Percentiles rank a stretch among this genome's conserved stretches.
Evolutionary conservation across 2,797 vertebrate genomes (phyloP).

Genomic region (Pygocentrus nattereri): DNA sequence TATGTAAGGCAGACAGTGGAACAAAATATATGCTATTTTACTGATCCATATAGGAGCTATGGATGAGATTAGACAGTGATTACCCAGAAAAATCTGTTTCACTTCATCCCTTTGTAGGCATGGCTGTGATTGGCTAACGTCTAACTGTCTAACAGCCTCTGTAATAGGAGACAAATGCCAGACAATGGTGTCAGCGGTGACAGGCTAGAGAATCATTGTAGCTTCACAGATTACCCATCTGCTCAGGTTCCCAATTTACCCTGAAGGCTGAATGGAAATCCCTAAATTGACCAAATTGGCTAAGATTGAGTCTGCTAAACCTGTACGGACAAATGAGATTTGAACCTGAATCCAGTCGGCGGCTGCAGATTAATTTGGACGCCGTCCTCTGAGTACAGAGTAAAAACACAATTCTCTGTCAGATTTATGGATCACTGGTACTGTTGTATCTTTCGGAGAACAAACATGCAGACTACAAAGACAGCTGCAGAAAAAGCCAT

Average conservation of each 20-base stretch:
- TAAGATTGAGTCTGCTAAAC: slow-evolving; percentile 15
- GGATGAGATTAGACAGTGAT: slow-evolving; percentile 13
- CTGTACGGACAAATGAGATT: slow-evolving; percentile 24
- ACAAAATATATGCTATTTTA: too few relatives aligned
- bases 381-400: background rate
- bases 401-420: slow-evolving; percentile 10
- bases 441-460: background rate
- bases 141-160: slow-evolving; percentile 29
- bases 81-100: background rate
- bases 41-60: too few relatives aligned
- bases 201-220: background rate
- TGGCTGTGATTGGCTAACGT: slow-evolving; percentile 25
- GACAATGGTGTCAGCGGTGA: slow-evolving; percentile 7
- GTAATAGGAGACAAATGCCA: slow-evolving; percentile 23
- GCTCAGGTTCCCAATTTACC: slow-evolving; percentile 33
- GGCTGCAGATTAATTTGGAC: slow-evolving; percentile 11
- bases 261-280: slow-evolving; percentile 28
- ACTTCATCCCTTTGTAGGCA: slow-evolving; percentile 8
- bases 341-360: slow-evolving; percentile 6
- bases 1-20: too few relatives aligned
- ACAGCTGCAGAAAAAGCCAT: background rate
- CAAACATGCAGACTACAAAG: background rate
- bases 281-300: slow-evolving; percentile 41
- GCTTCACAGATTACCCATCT: slow-evolving; percentile 18
- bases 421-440: background rate